A percentile compares a stretch with the other conserved stretches of the same genome.
phyloP scores from a whole-genome alignment of 2,113 vertebrate genomes.

The Collichthys lucidus region DNA sequence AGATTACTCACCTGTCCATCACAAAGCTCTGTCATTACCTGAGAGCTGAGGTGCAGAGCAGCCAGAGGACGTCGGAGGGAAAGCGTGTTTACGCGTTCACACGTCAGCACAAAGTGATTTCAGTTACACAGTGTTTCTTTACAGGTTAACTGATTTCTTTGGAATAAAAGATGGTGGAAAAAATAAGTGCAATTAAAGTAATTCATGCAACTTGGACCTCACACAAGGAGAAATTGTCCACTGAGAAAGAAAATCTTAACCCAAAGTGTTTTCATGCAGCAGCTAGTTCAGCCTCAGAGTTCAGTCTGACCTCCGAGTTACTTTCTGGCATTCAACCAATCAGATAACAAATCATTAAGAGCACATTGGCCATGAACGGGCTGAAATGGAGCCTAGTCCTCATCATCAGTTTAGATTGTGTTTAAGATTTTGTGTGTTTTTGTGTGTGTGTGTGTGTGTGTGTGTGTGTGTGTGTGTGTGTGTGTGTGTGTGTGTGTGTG shows the following conservation, averaged over 20 bases:
- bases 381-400: slow-evolving; percentile 63
- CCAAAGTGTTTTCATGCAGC: slow-evolving; percentile 3
- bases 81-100: no score
- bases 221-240: background rate
- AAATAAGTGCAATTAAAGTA: background rate
- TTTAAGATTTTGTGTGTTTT: slow-evolving; percentile 55
- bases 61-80: no score
- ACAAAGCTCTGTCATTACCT: no score
- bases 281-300: background rate
- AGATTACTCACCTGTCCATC: no score
- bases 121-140: no score
- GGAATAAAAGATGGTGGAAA: background rate
- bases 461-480: no score
- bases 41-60: no score
- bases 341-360: slow-evolving; percentile 68
- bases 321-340: slow-evolving; percentile 67
- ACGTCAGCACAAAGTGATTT: no score
- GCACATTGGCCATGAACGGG: slow-evolving; percentile 75
- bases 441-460: no score
- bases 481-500: no score
- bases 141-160: background rate
- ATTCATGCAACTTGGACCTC: background rate
- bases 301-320: slow-evolving; percentile 48
- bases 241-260: background rate
- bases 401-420: slow-evolving; percentile 52